Conservation (phyloP, 2,113 vertebrate species). For the Plotosus lineatus region DNA sequence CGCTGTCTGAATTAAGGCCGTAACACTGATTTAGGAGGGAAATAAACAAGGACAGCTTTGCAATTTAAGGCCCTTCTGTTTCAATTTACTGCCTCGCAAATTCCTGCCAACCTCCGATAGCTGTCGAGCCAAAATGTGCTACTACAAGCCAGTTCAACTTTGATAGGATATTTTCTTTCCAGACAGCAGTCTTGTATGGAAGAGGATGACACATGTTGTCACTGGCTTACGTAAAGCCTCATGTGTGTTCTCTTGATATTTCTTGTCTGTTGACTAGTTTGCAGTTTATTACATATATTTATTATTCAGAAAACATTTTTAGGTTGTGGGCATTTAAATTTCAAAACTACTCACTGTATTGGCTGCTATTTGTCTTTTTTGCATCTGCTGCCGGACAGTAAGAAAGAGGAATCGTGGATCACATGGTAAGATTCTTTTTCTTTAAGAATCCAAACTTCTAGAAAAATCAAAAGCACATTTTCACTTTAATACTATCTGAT, state of each 20-base stretch:
- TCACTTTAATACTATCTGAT: neutral
- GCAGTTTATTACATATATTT: neutral
- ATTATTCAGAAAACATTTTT: neutral
- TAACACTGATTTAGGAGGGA: constrained; percentile 53
- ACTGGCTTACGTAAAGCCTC: neutral
- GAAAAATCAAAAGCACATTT: too few species aligned
- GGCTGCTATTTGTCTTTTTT: constrained; percentile 51
- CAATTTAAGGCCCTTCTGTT: constrained; percentile 49
- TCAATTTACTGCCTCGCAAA: constrained; percentile 52
- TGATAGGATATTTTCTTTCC: constrained; percentile 38
- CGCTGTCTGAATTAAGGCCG: constrained; percentile 54
- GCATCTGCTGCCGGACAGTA: constrained; percentile 52
- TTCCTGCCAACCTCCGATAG: constrained; percentile 40
- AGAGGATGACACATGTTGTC: constrained; percentile 5
- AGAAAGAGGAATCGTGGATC: constrained; percentile 53
- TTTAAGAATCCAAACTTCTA: constrained; percentile 10
- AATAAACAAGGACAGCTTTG: constrained; percentile 52
- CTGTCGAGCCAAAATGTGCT: constrained; percentile 36
- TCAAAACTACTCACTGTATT: constrained; percentile 33
- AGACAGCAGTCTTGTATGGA: neutral
- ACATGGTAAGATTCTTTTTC: constrained; percentile 34
- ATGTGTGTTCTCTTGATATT: neutral
- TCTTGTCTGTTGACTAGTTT: neutral
- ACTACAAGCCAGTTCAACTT: constrained; percentile 36
- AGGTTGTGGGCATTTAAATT: neutral